Evolutionary conservation across 2,797 vertebrate species (phyloP).

Genomic region (Acomys russatus): DNA sequence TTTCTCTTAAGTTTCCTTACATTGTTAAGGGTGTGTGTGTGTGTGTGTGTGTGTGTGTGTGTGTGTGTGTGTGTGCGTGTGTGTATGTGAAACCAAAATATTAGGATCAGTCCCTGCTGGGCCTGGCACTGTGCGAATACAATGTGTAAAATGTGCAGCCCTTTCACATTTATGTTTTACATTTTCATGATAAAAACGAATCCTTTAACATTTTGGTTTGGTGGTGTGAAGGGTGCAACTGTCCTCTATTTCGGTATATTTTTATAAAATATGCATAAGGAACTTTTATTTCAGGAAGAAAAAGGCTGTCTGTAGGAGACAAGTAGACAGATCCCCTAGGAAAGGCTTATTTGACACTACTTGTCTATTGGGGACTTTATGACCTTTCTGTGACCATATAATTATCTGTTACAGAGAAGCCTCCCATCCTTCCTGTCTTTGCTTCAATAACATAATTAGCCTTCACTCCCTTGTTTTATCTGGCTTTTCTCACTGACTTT

Average conservation of each 20-base stretch:
- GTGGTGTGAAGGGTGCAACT: constrained; percentile 65
- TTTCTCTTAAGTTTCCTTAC: background rate
- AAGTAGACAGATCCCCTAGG: constrained; percentile 1
- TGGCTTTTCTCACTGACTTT: background rate
- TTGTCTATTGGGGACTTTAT: constrained; percentile 28
- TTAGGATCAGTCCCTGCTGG: constrained; percentile 26
- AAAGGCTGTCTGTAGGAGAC: background rate
- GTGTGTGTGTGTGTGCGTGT: no score
- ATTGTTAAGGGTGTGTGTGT: background rate
- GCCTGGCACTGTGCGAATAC: constrained; percentile 54
- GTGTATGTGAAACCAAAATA: background rate
- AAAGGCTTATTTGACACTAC: constrained; percentile 49
- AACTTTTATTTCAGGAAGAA: constrained; percentile 55
- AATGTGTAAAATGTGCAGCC: background rate
- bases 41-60: no score
- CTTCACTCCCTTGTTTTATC: background rate
- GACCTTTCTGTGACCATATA: constrained; percentile 63
- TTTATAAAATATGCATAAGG: constrained; percentile 41
- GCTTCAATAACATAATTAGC: constrained; percentile 6
- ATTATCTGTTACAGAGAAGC: constrained; percentile 13
- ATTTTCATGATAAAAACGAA: constrained; percentile 58
- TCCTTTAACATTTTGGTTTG: constrained; percentile 73
- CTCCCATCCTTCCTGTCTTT: constrained; percentile 10
- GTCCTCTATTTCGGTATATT: constrained; percentile 52
- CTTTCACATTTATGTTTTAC: constrained; percentile 55